Percentiles rank a stretch among this genome's conserved stretches.
Conservation (phyloP, 2,888 invertebrate species). For the Chirona hameri region DNA sequence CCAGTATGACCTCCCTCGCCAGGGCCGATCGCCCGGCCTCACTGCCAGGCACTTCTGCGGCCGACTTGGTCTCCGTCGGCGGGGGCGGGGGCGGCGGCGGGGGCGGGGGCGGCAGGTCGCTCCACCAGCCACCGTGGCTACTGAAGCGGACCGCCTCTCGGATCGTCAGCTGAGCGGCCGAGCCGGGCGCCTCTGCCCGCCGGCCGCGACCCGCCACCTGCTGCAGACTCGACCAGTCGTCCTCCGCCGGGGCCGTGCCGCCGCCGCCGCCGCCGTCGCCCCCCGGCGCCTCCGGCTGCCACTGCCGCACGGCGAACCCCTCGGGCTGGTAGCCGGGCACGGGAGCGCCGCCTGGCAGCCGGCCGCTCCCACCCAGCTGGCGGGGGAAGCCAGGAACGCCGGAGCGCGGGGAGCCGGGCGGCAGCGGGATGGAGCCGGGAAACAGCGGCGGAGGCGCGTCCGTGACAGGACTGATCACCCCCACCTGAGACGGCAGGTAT, state of each 20-base stretch:
- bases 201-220: not conserved
- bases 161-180: no score
- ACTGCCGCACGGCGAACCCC: not conserved
- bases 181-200: not conserved
- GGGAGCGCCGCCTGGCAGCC: not conserved
- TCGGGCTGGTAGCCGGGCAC: not conserved
- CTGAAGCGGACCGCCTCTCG: no score
- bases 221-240: no score
- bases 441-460: not conserved
- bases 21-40: not conserved
- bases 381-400: not conserved
- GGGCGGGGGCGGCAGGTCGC: no score
- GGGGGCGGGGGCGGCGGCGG: no score
- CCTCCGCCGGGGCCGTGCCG: not conserved
- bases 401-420: not conserved
- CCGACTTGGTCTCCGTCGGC: no score
- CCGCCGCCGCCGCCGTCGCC: not conserved
- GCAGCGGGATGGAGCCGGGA: not conserved
- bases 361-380: not conserved
- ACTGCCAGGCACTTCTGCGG: not conserved
- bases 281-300: not conserved
- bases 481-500: not conserved
- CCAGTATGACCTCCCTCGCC: not conserved
- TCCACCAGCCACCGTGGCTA: no score
- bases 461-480: no score